A percentile compares a stretch with the other conserved stretches of the same genome.
Conservation (phyloP, 2,888 invertebrate species). For the Macrosiphum euphorbiae region DNA sequence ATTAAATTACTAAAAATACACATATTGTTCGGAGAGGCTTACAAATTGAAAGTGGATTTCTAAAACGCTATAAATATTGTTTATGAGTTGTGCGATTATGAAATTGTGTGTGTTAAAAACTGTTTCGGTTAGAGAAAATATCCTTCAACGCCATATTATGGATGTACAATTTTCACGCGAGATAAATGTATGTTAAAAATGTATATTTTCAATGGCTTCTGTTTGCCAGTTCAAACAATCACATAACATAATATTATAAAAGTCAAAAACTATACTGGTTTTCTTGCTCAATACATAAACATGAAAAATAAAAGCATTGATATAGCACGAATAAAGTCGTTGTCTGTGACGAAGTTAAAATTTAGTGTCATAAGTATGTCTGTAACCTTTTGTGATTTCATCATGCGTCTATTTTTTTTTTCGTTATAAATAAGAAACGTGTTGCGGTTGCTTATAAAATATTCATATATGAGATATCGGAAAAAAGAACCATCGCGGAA, state of each 20-base stretch:
- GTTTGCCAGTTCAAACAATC: neutral
- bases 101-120: neutral
- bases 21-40: neutral
- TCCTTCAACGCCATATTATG: neutral
- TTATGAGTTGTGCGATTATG: neutral
- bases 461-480: neutral
- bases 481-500: neutral
- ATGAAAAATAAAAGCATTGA: neutral
- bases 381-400: neutral
- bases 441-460: neutral
- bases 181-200: neutral
- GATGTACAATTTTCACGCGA: neutral
- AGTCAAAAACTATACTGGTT: neutral
- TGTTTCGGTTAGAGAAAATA: neutral
- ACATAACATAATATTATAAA: neutral
- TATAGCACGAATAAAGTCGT: neutral
- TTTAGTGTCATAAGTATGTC: neutral
- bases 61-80: neutral
- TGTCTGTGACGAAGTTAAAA: neutral
- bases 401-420: neutral
- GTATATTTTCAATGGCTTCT: neutral
- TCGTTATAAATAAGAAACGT: neutral
- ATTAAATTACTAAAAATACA: neutral
- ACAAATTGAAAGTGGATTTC: neutral
- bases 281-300: neutral